These are phyloP conservation scores for Rhinopomastus cyanomelas DNA, from an alignment of 2,113 vertebrate genomes.

Conservation along the genomic window DNA sequence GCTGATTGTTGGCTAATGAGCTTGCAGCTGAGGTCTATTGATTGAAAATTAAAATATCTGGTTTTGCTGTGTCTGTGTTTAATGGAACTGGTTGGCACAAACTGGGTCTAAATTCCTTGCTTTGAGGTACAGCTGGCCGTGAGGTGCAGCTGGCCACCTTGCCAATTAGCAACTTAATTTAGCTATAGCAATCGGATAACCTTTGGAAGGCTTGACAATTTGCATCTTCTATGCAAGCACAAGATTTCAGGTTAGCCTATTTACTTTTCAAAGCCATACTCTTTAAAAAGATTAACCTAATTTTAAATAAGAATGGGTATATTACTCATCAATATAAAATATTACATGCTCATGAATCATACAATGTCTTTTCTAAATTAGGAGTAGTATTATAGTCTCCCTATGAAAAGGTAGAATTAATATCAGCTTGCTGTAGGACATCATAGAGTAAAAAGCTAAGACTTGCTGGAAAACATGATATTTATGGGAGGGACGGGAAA, in stretches of 20 bases:
- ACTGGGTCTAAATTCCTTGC: not conserved
- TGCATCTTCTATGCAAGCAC: not conserved
- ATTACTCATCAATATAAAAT: not conserved
- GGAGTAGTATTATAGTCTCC: not conserved
- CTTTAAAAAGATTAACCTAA: slow-evolving; percentile 52
- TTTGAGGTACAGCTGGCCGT: not conserved
- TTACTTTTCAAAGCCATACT: slow-evolving; percentile 25
- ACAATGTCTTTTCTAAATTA: not conserved
- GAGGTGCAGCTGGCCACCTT: not conserved
- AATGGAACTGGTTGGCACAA: not conserved
- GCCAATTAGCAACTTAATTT: not conserved
- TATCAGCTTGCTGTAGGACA: not conserved
- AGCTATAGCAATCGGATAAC: not conserved
- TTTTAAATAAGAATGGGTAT: not conserved
- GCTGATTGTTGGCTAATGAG: not conserved
- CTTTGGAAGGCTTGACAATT: not conserved
- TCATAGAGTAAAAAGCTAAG: not conserved
- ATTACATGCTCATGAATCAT: not conserved
- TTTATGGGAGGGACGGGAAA: not conserved
- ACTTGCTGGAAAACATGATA: not conserved
- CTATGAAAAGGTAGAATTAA: not conserved
- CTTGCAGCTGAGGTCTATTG: not conserved
- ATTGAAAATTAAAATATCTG: not conserved
- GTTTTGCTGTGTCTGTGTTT: not conserved
- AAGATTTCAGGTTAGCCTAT: not conserved